Evolutionary conservation across 2,797 vertebrate genomes (phyloP), one percentile per base, ranked within the genome.

Genomic region (Knipowitschia caucasica): DNA sequence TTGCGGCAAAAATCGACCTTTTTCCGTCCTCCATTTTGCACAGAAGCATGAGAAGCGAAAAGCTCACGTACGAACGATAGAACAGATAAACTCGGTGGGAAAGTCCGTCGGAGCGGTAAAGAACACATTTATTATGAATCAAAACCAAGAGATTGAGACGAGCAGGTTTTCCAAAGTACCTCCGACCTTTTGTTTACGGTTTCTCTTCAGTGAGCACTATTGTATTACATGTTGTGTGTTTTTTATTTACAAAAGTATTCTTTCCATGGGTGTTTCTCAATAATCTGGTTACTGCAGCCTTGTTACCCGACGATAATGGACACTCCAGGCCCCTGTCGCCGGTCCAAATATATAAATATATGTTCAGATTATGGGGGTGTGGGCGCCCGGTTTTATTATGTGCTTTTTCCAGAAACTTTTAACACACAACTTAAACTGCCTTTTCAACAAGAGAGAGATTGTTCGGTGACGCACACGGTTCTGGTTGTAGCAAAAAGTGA

Each of bases 381-480:
- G 62, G 52, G 44, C 56, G 58, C 71, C 43, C 59, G 57, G 53
- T 72, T 67, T 55, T 64, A 40, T 53, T 71, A 63, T 34, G 47
- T 71, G 34, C 60, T 50, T 53, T 27, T 70, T 43, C 33, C 46
- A 29, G 43, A 59, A 33, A 34, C 43, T 56, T 36, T 44, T 35
- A 59, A 59, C 24, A 56, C 14, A 27, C 36, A 46, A 69, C 36
- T 42, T 25, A 61, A 79, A 78, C 77, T 75, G 77, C 80, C 73
- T 82, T 78, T 58, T 63, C 69, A n/a, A n/a, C 50, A 49, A 45
- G 59, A 77, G 71, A 62, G 56, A 69, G 45, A 33, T 51, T 36
- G 36, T 69, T 49, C 72, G 14, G 27, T 82, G 17, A 79, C 83
- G 76, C 80, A 78, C 83, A 81, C 73, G 64, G 51, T 75, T 62